phyloP scores from a whole-genome alignment of 2,113 vertebrate genomes.

The Lepisosteus osseus region DNA sequence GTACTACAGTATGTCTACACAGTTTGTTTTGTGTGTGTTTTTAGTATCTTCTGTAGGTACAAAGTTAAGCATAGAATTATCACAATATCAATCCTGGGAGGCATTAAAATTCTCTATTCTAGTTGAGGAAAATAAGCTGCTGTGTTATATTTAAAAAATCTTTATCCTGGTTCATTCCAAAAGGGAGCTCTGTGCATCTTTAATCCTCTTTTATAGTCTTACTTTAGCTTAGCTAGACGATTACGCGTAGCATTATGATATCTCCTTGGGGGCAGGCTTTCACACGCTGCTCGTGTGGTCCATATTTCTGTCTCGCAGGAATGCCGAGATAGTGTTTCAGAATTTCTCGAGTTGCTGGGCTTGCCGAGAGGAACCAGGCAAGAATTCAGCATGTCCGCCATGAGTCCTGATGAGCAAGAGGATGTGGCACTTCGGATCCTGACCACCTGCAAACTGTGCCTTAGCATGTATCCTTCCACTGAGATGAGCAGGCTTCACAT shows the following conservation, averaged over 20 bases:
- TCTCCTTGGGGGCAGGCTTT: neutral
- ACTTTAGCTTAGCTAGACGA: neutral
- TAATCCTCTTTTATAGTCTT: neutral
- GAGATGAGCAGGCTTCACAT: constrained; percentile 76
- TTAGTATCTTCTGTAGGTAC: too few species aligned
- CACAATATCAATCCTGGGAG: too few species aligned
- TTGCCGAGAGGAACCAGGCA: constrained; percentile 37
- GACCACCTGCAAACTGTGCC: constrained; percentile 88
- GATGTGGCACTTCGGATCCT: constrained; percentile 49
- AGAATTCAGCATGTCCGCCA: constrained; percentile 59
- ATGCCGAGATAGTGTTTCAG: constrained; percentile 14
- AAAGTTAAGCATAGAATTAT: too few species aligned
- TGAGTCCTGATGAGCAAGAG: constrained; percentile 48
- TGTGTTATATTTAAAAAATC: neutral
- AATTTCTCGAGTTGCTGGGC: constrained; percentile 39
- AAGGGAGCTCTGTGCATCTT: neutral
- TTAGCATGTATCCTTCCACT: constrained; percentile 75
- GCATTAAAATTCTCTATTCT: too few species aligned
- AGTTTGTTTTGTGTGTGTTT: too few species aligned
- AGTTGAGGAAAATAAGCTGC: too few species aligned
- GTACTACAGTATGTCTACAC: too few species aligned
- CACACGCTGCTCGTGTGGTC: neutral
- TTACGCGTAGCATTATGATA: neutral
- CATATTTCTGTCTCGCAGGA: constrained; percentile 4
- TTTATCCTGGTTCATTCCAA: neutral